Base-by-base conservation (phyloP, 2,113 vertebrate species). In the Colinus virginianus region DNA sequence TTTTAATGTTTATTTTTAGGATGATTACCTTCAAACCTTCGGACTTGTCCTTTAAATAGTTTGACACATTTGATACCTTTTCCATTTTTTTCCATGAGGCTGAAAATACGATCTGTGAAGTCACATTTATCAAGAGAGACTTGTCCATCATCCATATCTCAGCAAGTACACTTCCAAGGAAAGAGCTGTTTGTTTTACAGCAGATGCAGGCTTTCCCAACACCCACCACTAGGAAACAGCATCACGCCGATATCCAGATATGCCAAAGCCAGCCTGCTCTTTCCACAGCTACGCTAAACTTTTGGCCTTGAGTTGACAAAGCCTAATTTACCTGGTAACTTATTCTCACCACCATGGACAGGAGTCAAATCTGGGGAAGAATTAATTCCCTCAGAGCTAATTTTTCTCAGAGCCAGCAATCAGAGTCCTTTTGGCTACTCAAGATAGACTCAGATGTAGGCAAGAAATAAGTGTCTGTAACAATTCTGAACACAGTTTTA, bases 201-300 rank as follows among this genome's bases (percentile, higher is more conserved):
- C 95, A 96, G 82, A 78, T 62, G 88, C 21, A 28, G 48, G 53
- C 20, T 86, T 96, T 96, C 95, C 93, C 91, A 96, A 46, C 72
- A 93, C 62, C 48, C 36, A 78, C 72, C n/a, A 72, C 36, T 51
- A 93, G 45, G 30, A 89, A 75, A 95, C 67, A 12, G 77, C 48
- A 90, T 89, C 76, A 70, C 30, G 36, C 71, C 0, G 0, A 56
- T 88, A 93, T 58, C 83, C 91, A 88, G 64, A 86, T 26, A 79
- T 84, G 93, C 79, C 93, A 95, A 93, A 88, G 79, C 77, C 94
- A 95, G 85, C 85, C 48, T 95, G 90, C 69, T 80, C 62, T 86
- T 96, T 94, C 79, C 96, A 94, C 85, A 81, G 56, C 36, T 1
- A 66, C 12, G 46, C n/a, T 25, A 16, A 59, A 85, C 55, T 20